Conservation (phyloP, 1,140 invertebrate genomes). For the Bombus pascuorum region DNA sequence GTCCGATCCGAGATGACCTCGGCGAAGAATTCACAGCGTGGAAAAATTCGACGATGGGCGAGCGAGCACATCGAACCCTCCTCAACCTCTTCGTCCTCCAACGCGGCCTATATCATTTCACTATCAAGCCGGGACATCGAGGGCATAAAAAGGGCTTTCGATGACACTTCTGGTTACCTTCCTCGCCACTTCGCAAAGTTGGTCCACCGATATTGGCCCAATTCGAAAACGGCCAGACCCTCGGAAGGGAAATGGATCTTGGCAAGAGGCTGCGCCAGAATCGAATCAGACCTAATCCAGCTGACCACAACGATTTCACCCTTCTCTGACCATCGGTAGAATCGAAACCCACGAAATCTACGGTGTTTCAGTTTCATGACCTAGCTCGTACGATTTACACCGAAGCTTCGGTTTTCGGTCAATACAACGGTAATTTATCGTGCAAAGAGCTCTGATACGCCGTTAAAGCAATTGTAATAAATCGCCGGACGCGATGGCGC, state of each 20-base stretch:
- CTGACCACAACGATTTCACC: constrained; percentile 65
- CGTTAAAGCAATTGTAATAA: constrained; percentile 41
- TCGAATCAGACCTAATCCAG: constrained; percentile 67
- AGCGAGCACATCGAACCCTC: background rate
- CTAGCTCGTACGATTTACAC: constrained; percentile 38
- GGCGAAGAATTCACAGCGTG: background rate
- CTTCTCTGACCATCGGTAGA: constrained; percentile 17
- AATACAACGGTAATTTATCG: constrained; percentile 39
- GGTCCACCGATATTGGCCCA: constrained; percentile 61
- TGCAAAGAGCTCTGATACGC: constrained; percentile 22
- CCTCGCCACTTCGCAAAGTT: constrained; percentile 26
- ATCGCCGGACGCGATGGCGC: constrained; percentile 9
- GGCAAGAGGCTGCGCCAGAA: constrained; percentile 62
- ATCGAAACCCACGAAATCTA: constrained; percentile 26
- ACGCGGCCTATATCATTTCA: constrained; percentile 47
- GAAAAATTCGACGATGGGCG: constrained; percentile 1
- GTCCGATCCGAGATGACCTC: background rate
- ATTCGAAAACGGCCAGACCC: constrained; percentile 58
- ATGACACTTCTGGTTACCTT: constrained; percentile 52
- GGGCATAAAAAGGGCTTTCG: constrained; percentile 53
- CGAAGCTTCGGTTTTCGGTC: constrained; percentile 39
- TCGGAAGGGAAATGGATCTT: constrained; percentile 66
- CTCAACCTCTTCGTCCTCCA: background rate
- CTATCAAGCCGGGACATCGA: constrained; percentile 54
- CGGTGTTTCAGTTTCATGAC: constrained; percentile 47